Base-by-base conservation (phyloP, 2,113 vertebrate genomes). In the Ceratotherium simum region DNA sequence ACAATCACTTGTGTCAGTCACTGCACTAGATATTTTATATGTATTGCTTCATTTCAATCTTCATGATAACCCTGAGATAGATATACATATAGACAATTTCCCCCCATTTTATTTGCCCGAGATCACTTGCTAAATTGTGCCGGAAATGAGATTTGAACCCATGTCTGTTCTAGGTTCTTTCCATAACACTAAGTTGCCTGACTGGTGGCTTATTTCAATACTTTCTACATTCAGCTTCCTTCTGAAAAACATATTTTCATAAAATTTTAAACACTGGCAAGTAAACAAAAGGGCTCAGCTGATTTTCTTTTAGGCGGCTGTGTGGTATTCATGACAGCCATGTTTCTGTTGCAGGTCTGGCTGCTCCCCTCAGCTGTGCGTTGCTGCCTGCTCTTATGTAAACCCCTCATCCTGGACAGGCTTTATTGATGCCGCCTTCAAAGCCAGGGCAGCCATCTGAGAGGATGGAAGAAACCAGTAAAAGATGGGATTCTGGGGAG, bases 321-420 rank as follows among this genome's bases (percentile, higher is more conserved):
- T 42, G n/a, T 27, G 91, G 78, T 42, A 89, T 58, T 69, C 6
- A 4, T 0, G 42, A 39, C 84, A 25, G 42, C 65, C 54, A 0
- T 56, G 29, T 96, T 98, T 89, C 97, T 96, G 94, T 96, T 92
- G 94, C 97, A 98, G 98, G 98, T 99, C 97, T 98, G 98, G 96
- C 98, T 98, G 97, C 90, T 98, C 90, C 98, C 98, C 33, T 98
- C 98, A 0, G 98, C 98, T 70, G 98, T 99, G 94, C 93, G 3
- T 72, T 97, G 97, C 83, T 98, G 98, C 98, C 94, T 95, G 31
- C 97, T 95, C 95, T 97, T 98, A 0, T 3, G 80, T 97, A 97
- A 96, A 84, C 76, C 94, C 96, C 87, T 93, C 95, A 12, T 56
- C 81, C 80, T 91, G 92, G 42, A 65, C 48, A 51, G 69, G 70